phyloP scores from a whole-genome alignment of 2,888 invertebrate genomes.

The Drosophila mercatorum region DNA sequence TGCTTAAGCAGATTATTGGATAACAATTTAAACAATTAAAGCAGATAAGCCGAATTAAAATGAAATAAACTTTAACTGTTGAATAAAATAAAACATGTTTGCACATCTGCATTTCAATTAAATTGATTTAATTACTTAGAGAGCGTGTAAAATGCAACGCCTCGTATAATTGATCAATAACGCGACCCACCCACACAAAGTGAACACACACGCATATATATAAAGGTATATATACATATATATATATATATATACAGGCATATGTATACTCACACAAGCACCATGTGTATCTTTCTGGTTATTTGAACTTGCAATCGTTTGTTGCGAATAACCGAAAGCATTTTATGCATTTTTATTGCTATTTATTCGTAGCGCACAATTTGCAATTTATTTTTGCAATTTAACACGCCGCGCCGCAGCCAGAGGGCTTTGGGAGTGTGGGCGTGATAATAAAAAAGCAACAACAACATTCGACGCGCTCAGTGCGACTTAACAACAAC shows the following conservation, averaged over 20 bases:
- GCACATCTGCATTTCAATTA: not conserved
- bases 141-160: conserved; percentile 59
- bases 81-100: not conserved
- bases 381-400: conserved; percentile 80
- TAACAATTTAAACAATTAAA: not conserved
- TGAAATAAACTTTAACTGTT: not conserved
- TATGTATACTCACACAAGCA: not conserved
- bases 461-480: conserved; percentile 46
- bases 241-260: no score
- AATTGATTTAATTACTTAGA: conserved; percentile 39
- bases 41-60: conserved; percentile 7
- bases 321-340: conserved; percentile 71
- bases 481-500: conserved; percentile 62
- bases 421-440: conserved; percentile 1
- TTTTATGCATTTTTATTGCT: conserved; percentile 78
- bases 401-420: conserved; percentile 67
- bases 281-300: conserved; percentile 53
- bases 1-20: conserved; percentile 11
- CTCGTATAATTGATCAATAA: conserved; percentile 57
- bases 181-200: not conserved
- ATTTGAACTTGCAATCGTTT: conserved; percentile 62
- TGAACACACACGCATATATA: not conserved
- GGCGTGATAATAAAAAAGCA: conserved; percentile 13
- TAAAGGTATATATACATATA: not conserved
- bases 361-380: conserved; percentile 72